These are phyloP conservation scores for Tenebrio molitor DNA, from an alignment of 1,140 invertebrate species.

Conservation along the genomic window DNA sequence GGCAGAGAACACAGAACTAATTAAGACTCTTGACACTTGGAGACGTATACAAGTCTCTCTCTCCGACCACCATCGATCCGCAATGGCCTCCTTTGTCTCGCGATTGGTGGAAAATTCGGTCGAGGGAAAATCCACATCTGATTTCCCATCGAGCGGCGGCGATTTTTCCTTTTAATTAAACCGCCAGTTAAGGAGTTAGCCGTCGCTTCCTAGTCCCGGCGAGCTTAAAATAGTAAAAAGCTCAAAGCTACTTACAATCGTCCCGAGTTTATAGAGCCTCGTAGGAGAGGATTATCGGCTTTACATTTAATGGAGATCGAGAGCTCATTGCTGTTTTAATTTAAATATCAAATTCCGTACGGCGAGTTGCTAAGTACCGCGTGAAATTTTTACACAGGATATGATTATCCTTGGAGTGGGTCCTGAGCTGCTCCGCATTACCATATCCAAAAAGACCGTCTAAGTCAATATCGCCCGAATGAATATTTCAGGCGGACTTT, in stretches of 20 bases:
- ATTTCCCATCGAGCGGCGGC: no score
- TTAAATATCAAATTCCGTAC: slow-evolving; percentile 38
- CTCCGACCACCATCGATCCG: slow-evolving; percentile 18
- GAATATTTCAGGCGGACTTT: slow-evolving; percentile 14
- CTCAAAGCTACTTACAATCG: slow-evolving; percentile 41
- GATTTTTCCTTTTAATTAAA: slow-evolving; percentile 29
- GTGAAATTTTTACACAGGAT: no score
- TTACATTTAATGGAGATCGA: slow-evolving; percentile 38
- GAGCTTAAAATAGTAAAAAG: slow-evolving; percentile 27
- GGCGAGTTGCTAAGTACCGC: not conserved
- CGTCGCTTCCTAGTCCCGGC: not conserved
- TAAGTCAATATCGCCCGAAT: not conserved
- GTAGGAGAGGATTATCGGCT: slow-evolving; percentile 31
- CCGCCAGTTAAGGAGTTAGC: slow-evolving; percentile 24
- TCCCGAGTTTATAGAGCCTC: slow-evolving; percentile 21
- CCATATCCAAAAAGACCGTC: not conserved
- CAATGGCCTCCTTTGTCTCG: not conserved
- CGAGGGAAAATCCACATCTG: no score
- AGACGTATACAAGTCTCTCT: slow-evolving; percentile 38
- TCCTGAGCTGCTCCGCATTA: no score
- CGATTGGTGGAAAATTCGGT: slow-evolving; percentile 7
- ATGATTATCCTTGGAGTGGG: no score
- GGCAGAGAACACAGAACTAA: slow-evolving; percentile 52
- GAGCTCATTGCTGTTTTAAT: slow-evolving; percentile 42
- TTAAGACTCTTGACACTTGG: slow-evolving; percentile 53